Evolutionary conservation across 2,113 vertebrate genomes (phyloP), one percentile per base, ranked within the genome.

Genomic region (Rattus rattus): DNA sequence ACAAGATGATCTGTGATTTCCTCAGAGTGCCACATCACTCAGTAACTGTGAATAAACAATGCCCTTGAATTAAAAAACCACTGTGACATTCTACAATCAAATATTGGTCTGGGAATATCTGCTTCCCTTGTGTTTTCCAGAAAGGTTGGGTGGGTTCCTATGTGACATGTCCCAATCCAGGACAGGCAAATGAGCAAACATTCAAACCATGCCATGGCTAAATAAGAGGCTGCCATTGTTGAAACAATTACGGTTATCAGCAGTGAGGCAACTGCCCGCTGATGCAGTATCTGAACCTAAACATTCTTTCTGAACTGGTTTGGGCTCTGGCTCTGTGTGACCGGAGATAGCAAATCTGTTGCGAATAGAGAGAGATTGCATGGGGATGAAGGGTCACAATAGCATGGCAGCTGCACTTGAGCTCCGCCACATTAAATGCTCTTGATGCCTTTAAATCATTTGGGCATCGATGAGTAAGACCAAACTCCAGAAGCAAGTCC

Each of bases 1-100:
- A 69, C 28, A 73, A n/a, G 47, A 52, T 81, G 20, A 92, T 95
- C 87, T 95, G 22, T 19, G 75, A 67, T 56, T 92, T 52, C 73
- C 94, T 96, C 67, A 63, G 86, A 97, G 65, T 22, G 73, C 84
- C 97, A 80, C 43, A 84, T 63, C 16, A 79, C 86, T 81, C 92
- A 59, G 20, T 3, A 36, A 94, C 43, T 91, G 84, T 91, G 89
- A 97, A 95, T 59, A 88, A 26, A 95, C 88, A 91, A 89, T 22
- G 59, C 81, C 86, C n/a, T 61, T n/a, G 86, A 89, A 4, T 76
- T 4, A 52, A 81, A 85, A 97, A 91, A 95, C 43, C 67, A 52
- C 36, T 61, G 85, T 54, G 93, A 80, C 63, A 94, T 49, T 52
- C 72, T 85, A 63, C 72, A 72, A n/a, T 87, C 72, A 80, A 95